Conservation (phyloP, 2,113 vertebrate genomes). For the Phaethon lepturus region DNA sequence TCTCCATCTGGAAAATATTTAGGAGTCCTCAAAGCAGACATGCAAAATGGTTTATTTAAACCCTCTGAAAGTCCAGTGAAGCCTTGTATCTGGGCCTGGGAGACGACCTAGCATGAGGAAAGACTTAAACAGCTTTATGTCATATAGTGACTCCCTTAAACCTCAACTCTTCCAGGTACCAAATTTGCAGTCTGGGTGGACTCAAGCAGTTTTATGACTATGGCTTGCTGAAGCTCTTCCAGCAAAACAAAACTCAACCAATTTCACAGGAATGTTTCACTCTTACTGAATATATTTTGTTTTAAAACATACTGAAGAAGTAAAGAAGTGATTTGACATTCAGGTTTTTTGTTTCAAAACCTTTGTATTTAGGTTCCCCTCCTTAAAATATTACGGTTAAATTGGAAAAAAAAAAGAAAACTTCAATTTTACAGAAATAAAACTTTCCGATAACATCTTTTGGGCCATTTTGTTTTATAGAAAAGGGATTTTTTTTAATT, state of each 20-base stretch:
- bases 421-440: neutral
- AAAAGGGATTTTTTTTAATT: neutral
- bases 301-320: neutral
- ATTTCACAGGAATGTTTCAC: neutral
- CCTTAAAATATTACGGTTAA: neutral
- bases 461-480: neutral
- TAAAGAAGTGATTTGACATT: neutral
- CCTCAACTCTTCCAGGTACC: neutral
- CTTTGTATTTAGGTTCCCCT: neutral
- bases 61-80: neutral
- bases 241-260: neutral
- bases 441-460: neutral
- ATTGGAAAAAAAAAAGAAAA: neutral
- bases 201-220: neutral
- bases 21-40: neutral
- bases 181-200: neutral
- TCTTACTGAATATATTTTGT: neutral
- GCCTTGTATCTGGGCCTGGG: fast-evolving
- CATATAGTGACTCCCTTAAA: neutral
- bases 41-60: neutral
- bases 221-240: neutral
- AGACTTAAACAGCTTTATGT: neutral
- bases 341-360: neutral
- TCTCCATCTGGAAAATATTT: neutral
- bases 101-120: neutral